Conservation (phyloP, 1,140 invertebrate species). For the Babylonia areolata region DNA sequence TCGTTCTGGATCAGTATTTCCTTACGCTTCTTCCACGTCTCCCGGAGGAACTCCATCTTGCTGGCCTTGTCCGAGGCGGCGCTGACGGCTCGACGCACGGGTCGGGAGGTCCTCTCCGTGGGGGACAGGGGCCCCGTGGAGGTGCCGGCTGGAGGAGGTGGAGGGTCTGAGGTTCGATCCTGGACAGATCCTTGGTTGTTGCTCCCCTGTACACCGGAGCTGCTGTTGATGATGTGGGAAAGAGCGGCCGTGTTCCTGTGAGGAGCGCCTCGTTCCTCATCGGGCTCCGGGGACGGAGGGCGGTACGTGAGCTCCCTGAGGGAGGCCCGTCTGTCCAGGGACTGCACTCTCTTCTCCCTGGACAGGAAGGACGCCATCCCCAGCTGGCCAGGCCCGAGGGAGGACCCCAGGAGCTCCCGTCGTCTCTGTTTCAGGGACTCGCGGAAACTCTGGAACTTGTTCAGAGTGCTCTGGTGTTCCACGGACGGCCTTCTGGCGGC, state of each 20-base stretch:
- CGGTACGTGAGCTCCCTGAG: not conserved
- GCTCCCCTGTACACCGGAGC: not conserved
- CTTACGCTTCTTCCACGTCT: conserved; percentile 51
- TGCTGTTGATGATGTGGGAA: not conserved
- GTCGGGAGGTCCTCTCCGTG: conserved; percentile 18
- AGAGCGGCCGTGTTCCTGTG: not conserved
- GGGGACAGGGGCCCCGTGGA: conserved; percentile 21
- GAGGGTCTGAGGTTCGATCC: not conserved
- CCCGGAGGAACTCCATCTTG: conserved; percentile 47
- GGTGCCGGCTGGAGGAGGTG: not conserved
- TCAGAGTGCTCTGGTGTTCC: not conserved
- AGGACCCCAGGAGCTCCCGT: conserved; percentile 18
- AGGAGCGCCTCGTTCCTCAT: not conserved
- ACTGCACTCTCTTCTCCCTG: conserved; percentile 33
- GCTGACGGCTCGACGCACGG: conserved; percentile 38
- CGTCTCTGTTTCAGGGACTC: conserved; percentile 35
- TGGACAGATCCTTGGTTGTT: not conserved
- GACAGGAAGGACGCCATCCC: not conserved
- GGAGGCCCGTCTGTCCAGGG: conserved; percentile 12
- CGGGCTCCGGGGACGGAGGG: not conserved
- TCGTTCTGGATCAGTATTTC: conserved; percentile 52
- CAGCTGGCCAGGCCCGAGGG: not conserved
- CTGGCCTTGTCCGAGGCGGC: conserved; percentile 33
- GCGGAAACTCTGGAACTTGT: conserved; percentile 35
- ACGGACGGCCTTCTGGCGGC: not conserved